phyloP scores from a whole-genome alignment of 2,113 vertebrate species.

The Sander lucioperca region DNA sequence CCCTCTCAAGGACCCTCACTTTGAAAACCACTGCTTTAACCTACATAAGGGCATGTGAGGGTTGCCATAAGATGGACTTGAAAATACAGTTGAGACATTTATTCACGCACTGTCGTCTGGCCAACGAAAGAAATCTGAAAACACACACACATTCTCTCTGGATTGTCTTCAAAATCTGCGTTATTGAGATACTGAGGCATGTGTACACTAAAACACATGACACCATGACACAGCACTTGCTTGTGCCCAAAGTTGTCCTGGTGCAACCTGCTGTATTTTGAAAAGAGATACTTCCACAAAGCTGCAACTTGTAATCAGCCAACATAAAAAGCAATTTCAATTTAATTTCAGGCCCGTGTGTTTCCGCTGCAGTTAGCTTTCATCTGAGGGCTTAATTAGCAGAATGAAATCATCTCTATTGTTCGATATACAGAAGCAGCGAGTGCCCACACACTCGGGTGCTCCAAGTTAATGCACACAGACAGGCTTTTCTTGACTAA shows the following conservation, averaged over 20 bases:
- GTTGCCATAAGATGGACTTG: too few species aligned
- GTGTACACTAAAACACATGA: not conserved
- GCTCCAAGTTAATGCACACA: constrained; percentile 52
- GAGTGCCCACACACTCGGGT: constrained; percentile 62
- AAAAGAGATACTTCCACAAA: not conserved
- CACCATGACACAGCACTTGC: not conserved
- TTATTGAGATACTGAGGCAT: not conserved
- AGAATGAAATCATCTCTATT: constrained; percentile 60
- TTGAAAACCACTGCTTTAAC: too few species aligned
- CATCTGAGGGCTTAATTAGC: constrained; percentile 61
- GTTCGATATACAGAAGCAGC: constrained; percentile 50
- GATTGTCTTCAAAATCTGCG: not conserved
- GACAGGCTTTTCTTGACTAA: constrained; percentile 53
- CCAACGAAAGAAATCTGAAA: not conserved
- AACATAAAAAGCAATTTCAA: constrained; percentile 10
- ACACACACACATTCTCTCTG: not conserved
- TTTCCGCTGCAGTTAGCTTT: constrained; percentile 47
- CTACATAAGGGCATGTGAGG: too few species aligned
- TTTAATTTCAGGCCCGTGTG: constrained; percentile 7
- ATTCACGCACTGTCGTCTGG: not conserved
- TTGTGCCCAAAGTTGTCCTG: not conserved
- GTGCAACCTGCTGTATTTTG: not conserved
- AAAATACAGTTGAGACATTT: not conserved
- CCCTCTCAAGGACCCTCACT: too few species aligned
- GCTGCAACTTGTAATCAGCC: constrained; percentile 3